Conservation (phyloP, 2,113 vertebrate genomes). For the Proterorhinus semilunaris region DNA sequence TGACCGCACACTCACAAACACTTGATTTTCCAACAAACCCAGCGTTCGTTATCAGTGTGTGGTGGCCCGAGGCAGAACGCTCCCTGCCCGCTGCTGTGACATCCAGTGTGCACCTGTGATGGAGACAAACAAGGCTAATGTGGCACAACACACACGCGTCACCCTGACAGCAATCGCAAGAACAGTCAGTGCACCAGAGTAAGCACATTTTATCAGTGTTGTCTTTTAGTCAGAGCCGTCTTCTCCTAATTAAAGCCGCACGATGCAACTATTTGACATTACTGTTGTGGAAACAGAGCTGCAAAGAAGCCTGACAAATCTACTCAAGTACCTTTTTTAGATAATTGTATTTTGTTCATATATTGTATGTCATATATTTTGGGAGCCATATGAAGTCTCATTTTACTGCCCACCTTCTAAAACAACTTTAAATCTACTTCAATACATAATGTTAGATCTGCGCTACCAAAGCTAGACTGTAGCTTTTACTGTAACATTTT, state of each 20-base stretch:
- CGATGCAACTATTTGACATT: neutral
- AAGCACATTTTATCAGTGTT: slow-evolving; percentile 67
- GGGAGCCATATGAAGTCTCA: too few species aligned
- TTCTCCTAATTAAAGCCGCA: slow-evolving; percentile 7
- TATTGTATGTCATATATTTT: too few species aligned
- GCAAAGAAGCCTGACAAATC: neutral
- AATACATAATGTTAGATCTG: too few species aligned
- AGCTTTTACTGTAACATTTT: too few species aligned
- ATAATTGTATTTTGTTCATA: too few species aligned
- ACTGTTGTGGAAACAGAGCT: neutral
- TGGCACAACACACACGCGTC: slow-evolving; percentile 53
- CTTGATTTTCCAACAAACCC: slow-evolving; percentile 64
- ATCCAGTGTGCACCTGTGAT: slow-evolving; percentile 45
- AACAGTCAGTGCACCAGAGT: slow-evolving; percentile 19
- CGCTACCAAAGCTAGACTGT: too few species aligned
- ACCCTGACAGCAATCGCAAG: slow-evolving; percentile 50
- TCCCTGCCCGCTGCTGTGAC: slow-evolving; percentile 59
- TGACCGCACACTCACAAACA: slow-evolving; percentile 54
- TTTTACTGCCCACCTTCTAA: too few species aligned
- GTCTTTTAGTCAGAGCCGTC: slow-evolving; percentile 42
- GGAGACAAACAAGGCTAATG: slow-evolving; percentile 59
- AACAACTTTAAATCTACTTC: too few species aligned
- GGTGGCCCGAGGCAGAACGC: slow-evolving; percentile 66
- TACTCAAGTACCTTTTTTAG: too few species aligned
- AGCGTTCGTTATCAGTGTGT: slow-evolving; percentile 70